Percentiles rank a stretch among this genome's conserved stretches.
Conservation (phyloP, 1,140 invertebrate species). For the Hylaeus anthracinus region DNA sequence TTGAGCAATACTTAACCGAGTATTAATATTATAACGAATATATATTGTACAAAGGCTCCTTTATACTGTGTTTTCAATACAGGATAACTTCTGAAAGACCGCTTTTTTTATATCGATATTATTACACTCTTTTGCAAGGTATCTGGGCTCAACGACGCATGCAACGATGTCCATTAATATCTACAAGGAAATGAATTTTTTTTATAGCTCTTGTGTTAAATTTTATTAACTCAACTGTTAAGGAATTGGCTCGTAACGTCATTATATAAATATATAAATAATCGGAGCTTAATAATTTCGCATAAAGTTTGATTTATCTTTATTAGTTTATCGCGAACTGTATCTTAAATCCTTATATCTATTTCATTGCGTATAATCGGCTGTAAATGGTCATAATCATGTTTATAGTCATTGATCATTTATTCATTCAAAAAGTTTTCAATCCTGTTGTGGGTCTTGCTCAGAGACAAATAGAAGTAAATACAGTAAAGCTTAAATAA, state of each 20-base stretch:
- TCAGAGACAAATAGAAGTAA: no score
- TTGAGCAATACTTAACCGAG: neutral
- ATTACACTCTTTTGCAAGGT: conserved; percentile 7
- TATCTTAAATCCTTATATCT: no score
- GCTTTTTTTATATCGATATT: conserved; percentile 23
- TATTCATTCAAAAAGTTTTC: no score
- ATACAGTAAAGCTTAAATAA: no score
- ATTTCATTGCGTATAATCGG: no score
- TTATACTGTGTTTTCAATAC: neutral
- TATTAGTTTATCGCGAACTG: no score
- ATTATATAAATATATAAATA: neutral
- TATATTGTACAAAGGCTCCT: neutral
- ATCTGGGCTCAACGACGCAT: conserved; percentile 3
- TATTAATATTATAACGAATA: neutral
- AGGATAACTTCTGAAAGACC: neutral
- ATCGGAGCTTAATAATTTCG: neutral
- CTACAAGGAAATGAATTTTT: conserved; percentile 1
- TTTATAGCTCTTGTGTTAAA: neutral
- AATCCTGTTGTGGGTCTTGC: no score
- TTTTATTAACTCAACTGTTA: neutral
- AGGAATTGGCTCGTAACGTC: neutral
- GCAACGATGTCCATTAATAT: conserved; percentile 8
- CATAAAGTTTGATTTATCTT: no score
- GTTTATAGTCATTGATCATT: no score
- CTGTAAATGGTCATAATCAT: no score